Conservation (phyloP, 2,113 vertebrate species). For the Hiodon tergisus region DNA sequence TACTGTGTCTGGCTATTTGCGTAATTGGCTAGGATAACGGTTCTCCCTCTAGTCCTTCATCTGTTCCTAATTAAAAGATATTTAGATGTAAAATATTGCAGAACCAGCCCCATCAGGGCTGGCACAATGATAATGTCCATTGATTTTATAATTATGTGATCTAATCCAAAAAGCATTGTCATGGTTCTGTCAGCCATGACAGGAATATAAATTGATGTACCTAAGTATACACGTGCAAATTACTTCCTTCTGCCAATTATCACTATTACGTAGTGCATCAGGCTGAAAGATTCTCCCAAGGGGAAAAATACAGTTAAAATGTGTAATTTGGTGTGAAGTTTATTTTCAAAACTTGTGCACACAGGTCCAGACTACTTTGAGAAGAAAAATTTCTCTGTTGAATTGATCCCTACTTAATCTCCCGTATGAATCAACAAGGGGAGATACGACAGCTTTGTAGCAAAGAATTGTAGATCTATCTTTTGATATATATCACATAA, state of each 20-base stretch:
- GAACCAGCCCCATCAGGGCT: slow-evolving; percentile 3
- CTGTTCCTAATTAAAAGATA: slow-evolving; percentile 26
- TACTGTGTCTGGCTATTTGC: slow-evolving; percentile 18
- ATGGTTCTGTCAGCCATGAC: slow-evolving; percentile 2
- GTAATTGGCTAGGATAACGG: slow-evolving; percentile 19
- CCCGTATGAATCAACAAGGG: no score
- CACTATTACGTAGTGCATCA: no score
- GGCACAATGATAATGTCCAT: slow-evolving; percentile 15
- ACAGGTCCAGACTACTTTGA: no score
- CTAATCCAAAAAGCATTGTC: slow-evolving; percentile 11
- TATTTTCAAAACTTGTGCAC: no score
- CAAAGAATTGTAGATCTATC: no score
- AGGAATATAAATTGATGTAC: slow-evolving; percentile 10
- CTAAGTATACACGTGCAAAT: neutral
- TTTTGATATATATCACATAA: no score
- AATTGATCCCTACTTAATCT: no score
- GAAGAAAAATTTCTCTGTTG: no score
- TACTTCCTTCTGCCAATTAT: neutral
- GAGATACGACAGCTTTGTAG: no score
- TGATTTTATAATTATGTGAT: slow-evolving; percentile 16
- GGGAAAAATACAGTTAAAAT: no score
- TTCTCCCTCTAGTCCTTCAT: slow-evolving; percentile 20
- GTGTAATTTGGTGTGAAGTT: no score
- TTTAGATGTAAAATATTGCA: slow-evolving; percentile 10
- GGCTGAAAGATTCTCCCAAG: no score